phyloP scores from a whole-genome alignment of 2,888 invertebrate species.

The Metallyticus violacea region DNA sequence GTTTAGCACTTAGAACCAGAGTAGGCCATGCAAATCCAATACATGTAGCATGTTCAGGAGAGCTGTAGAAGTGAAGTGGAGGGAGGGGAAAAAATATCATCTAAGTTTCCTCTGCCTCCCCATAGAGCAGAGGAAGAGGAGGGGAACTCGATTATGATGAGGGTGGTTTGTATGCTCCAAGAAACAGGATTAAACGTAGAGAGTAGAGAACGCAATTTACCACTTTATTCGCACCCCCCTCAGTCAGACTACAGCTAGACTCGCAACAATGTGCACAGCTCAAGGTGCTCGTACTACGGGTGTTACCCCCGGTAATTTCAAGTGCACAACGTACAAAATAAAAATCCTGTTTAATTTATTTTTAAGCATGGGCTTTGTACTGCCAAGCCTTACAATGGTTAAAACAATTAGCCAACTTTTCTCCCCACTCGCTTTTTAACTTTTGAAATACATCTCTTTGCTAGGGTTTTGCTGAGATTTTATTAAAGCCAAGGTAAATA shows the following conservation, averaged over 20 bases:
- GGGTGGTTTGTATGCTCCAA: slow-evolving; percentile 1
- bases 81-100: not conserved
- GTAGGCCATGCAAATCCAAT: not conserved
- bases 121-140: not conserved
- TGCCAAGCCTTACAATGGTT: not conserved
- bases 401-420: not conserved
- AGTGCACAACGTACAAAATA: not conserved
- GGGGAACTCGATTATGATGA: not conserved
- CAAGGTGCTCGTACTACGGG: not conserved
- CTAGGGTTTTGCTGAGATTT: not conserved
- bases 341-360: not conserved
- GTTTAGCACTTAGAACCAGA: not conserved
- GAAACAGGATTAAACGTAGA: not conserved
- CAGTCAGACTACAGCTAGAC: not conserved
- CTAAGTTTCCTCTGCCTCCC: not conserved
- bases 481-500: not conserved
- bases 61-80: not conserved
- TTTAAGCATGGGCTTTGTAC: not conserved
- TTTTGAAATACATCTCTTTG: not conserved
- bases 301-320: not conserved
- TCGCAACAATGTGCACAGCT: too few species aligned
- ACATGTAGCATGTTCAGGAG: not conserved
- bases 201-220: not conserved
- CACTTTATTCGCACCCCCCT: not conserved
- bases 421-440: not conserved